Base-by-base conservation (phyloP, 2,888 invertebrate species). In the Hipparchia semele region DNA sequence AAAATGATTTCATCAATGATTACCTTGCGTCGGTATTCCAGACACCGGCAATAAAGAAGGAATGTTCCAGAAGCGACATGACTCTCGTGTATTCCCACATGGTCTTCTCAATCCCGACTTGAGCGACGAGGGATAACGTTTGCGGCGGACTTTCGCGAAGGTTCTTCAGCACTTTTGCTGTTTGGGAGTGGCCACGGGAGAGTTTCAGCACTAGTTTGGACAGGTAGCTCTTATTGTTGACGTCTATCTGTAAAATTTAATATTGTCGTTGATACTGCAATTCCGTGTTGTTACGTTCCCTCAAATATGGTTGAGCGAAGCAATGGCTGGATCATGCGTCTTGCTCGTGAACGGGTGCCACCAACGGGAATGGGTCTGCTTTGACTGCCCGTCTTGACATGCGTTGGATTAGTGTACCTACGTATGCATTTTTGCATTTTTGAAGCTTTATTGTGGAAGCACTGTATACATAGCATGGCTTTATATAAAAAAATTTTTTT, bases 1-100 rank as follows among this genome's bases (percentile, higher is more conserved):
- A 23, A 23, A 23, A 23, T 23, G 1, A 23, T 23, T 23, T 23
- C 23, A 23, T 23, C 23, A 23, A 23, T n/a, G 70, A 23, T 58
- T 74, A 94, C 94, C 90, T 92, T 0, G 86, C 85, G 76, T 93
- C 94, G 39, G 81, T 83, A 73, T 85, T 90, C 90, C 94, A 94
- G n/a, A 94, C 90, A 2, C 90, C 90, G 76, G 93, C 90, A 2
- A 94, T 86, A 46, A 87, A 91, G 82, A 94, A 93, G 0, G 94
- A 94, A 82, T 92, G 94, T 69, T 94, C 92, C 59, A 94, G 76
- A 45, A 94, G 78, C 0, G 94, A 88, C 88, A 94, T 92, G 0
- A 94, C 81, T 8, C 85, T 82, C 0, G 93, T 94, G 59, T 94
- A 94, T 13, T 94, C 94, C 94, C 94, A 94, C 84, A 90, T 91